These are phyloP conservation scores for Lipotes vexillifer DNA, from an alignment of 2,113 vertebrate genomes.

Conservation along the genomic window DNA sequence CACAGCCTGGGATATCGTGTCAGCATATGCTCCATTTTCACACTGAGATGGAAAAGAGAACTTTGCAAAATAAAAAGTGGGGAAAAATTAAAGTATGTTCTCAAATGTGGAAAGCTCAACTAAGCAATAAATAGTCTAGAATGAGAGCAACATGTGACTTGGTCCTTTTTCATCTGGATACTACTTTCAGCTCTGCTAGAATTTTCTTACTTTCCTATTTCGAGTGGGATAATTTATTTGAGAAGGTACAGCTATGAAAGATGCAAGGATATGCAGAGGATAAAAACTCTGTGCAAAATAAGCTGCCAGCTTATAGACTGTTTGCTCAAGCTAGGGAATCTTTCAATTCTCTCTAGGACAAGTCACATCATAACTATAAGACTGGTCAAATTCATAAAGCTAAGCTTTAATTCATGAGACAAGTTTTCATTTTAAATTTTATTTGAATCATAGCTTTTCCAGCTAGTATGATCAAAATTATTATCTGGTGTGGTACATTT, in stretches of 20 bases:
- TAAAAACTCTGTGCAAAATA: background rate
- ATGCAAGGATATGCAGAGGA: background rate
- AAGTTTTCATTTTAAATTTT: background rate
- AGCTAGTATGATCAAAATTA: background rate
- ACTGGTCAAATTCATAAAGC: background rate
- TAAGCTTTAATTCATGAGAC: background rate
- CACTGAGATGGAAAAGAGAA: conserved; percentile 25
- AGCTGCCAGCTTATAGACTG: background rate
- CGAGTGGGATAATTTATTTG: background rate
- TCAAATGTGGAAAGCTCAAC: background rate
- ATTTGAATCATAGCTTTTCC: background rate
- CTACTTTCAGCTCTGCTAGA: background rate
- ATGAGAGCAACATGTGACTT: background rate
- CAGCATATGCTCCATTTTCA: background rate
- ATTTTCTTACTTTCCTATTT: background rate
- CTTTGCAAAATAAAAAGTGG: conserved; percentile 5
- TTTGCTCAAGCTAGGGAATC: background rate
- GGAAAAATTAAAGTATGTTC: background rate
- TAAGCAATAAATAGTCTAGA: background rate
- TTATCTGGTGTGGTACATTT: background rate
- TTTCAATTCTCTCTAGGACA: background rate
- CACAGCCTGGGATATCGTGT: background rate
- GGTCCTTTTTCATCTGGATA: background rate
- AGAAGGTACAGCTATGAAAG: background rate
- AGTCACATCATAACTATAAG: background rate